Conservation (phyloP, 2,113 vertebrate species). For the Salvelinus alpinus region DNA sequence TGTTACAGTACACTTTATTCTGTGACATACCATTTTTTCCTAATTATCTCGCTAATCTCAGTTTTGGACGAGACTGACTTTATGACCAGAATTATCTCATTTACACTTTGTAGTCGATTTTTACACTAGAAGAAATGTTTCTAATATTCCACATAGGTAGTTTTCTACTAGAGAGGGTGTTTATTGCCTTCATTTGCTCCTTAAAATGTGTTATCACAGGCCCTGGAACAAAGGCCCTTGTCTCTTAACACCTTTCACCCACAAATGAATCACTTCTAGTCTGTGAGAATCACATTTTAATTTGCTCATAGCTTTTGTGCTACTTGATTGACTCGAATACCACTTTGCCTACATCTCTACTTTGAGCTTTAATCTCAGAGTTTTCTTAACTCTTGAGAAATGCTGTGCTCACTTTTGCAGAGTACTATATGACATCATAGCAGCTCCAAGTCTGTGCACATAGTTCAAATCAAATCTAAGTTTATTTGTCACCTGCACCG, state of each 20-base stretch:
- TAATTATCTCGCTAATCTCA: too few relatives aligned
- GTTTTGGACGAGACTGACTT: too few relatives aligned
- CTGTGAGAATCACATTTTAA: constrained; percentile 37
- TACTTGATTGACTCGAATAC: constrained; percentile 35
- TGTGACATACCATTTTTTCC: too few relatives aligned
- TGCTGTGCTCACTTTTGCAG: not conserved
- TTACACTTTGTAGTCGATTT: too few relatives aligned
- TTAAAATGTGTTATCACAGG: constrained; percentile 15
- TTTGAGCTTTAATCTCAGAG: not conserved
- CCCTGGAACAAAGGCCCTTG: constrained; percentile 16
- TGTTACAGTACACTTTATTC: too few relatives aligned
- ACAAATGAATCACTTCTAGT: constrained; percentile 22
- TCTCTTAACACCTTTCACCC: constrained; percentile 25
- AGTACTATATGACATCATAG: not conserved
- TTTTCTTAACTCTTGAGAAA: not conserved
- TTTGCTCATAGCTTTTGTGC: constrained; percentile 37
- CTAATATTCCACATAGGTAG: too few relatives aligned
- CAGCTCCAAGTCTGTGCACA: not conserved
- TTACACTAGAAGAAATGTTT: too few relatives aligned
- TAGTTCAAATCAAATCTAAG: too few relatives aligned
- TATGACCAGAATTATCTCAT: too few relatives aligned
- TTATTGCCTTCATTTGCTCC: too few relatives aligned
- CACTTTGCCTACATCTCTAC: not conserved
- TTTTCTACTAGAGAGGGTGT: too few relatives aligned
- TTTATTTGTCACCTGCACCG: too few relatives aligned